Evolutionary conservation across 2,113 vertebrate genomes (phyloP), one percentile per base, ranked within the genome.

Genomic region (Thryonomys swinderianus): DNA sequence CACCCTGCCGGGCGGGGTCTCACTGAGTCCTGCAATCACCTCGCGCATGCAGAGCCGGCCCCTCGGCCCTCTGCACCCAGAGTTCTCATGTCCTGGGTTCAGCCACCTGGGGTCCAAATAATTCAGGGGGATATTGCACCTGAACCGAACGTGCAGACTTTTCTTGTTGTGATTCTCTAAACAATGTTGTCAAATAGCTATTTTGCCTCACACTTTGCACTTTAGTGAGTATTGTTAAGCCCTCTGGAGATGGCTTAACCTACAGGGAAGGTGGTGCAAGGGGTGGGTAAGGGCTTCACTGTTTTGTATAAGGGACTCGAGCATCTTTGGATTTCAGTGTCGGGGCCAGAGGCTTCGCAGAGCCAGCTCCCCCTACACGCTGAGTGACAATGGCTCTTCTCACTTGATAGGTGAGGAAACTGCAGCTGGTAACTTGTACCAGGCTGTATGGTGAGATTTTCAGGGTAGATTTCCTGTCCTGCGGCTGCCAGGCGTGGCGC

Each of bases 151-250:
- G 6, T 32, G 45, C 8, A 25, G 64, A 32, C 64, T 53, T n/a
- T 62, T 73, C 34, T 59, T 51, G 64, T 48, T 76, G 27, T 23
- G 13, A 30, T 57, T 48, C 61, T 83, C 32, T 59, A 42, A 55
- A 42, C 23, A 67, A 48, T 59, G 18, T 7, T 42, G 21, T 64
- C 20, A 32, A 16, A 45, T 32, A 34, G 32, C 42, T 73, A 66
- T 81, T 82, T n/a, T 82, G 71, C 13, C 53, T 37, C 25, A 21
- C 16, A 45, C 53, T 82, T 74, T 42, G 57, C 20, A 34, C 88
- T 64, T 93, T 62, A 88, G 62, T 51, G n/a, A 79, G 27, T n/a
- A 53, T 53, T 64, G 25, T 82, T 51, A 93, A 93, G n/a, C 88
- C 66, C 88, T 55, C 18, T 69, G 40, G 76, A 61, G 32, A 32